Base-by-base conservation (phyloP, 2,888 invertebrate species). In the Limnephilus lunatus region DNA sequence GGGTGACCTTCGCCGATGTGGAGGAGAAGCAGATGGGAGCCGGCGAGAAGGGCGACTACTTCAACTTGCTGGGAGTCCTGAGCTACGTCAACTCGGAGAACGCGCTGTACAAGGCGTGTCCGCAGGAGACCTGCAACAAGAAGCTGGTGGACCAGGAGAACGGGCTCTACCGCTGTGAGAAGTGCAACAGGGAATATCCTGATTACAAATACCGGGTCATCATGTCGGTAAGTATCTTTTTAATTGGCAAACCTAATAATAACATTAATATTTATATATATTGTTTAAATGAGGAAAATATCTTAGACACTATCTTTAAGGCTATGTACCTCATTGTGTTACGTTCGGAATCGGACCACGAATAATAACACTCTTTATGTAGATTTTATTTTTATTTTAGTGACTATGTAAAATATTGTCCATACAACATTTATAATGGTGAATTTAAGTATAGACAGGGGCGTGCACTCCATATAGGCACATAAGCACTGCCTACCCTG, bases 151-250 rank as follows among this genome's bases (percentile, higher is more conserved):
- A 99, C 95, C 97, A 98, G 94, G 97, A 98, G 93, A 98, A 98
- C 94, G 98, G 98, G 0, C 96, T 97, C 94, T 99, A 97, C 95
- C 96, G 99, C 90, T 99, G 99, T 95, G 99, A 99, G 95, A 99
- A 99, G 95, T 99, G 99, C 95, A 97, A 97, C 94, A 96, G 97
- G 91, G 98, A 98, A 94, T 98, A 97, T 95, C 97, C 98, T 0
- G 98, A 98, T 94, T 99, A 97, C 95, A 98, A 98, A 94, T 98
- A 98, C 95, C 97, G 99, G 85, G 95, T 99, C 94, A 96, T 99
- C 91, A 95, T 98, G 39, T 97, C 96, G 94, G 98, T 99, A 95
- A 97, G 97, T 97, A 31, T 81, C 31, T 81, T 88, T 86, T 83
- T 53, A 82, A 87, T 83, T 35, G 25, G 19, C 53, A 68, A 68